Evolutionary conservation across 2,888 invertebrate species (phyloP), one percentile per base, ranked within the genome.

Genomic region (Agonopterix heracliana): DNA sequence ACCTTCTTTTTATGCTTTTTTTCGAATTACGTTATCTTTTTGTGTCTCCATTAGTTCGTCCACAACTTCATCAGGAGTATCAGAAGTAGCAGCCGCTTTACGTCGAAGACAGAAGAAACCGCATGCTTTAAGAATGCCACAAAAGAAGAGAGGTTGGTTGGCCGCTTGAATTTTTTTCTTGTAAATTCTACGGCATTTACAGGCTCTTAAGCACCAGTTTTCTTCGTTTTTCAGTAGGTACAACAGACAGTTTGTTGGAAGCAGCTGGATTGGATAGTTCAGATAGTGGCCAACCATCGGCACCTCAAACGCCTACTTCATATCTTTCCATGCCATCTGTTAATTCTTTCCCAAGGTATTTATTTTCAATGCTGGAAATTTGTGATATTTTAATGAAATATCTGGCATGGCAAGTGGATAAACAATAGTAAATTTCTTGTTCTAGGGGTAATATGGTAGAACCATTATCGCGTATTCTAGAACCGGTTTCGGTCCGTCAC

Each of bases 301-400:
- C 72, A 7, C 90, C 90, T 0, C 89, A 83, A 4, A 91, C 91
- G 3, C 91, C 96, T 0, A 94, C 94, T 44, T 95, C 95, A 0
- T 95, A 94, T 67, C 89, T 96, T 4, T 95, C 95, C 0, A 96
- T 96, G 95, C 95, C 95, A 14, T 95, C 95, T 2, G 93, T 95
- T 9, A 94, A 93, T 65, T 92, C 94, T n/a, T 96, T 96, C 66
- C 96, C 96, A 1, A 93, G 93, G 90, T 92, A 69, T 7, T 26
- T 26, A 26, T 26, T 26, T 26, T 44, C 17, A 46, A n/a, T 13
- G 10, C 26, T 7, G 5, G 5, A 26, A 26, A 26, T 26, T 26
- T 5, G 7, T 26, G 1, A 26, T 26, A 26, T 26, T 26, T 3
- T 7, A 26, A 26, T 26, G 26, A 2, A 7, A 26, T 2, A 26